Evolutionary conservation across 2,113 vertebrate species (phyloP), one percentile per base, ranked within the genome.

Genomic region (Neogobius melanostomus): DNA sequence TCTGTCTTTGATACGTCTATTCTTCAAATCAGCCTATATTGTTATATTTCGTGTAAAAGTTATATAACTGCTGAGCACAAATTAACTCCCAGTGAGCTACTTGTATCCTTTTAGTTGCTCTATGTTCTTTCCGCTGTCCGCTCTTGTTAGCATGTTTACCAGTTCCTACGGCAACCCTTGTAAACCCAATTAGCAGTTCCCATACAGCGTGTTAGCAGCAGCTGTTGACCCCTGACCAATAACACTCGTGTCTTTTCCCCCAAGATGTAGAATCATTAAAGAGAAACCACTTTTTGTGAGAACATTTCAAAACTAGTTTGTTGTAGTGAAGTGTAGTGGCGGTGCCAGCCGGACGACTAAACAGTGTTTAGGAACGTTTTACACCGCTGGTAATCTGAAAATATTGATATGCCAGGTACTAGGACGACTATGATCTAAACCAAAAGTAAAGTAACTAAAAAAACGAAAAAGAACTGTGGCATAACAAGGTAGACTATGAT

Each of bases 81-180:
- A 8, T 61, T 8, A 43, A 61, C 59, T 61, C 42, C 42, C 8
- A 42, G 59, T 61, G 59, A 61, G 44, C 59, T 44, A 14, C 8
- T 14, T 3, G 7, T 44, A 61, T 12, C 36, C 59, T 61, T 45
- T 45, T 57, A 7, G 4, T 7, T 45, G 17, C 48, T 67, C 11
- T 64, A 28, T 63, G 9, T 4, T 7, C n/a, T 12, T 69, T 21
- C 48, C 62, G 64, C 46, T n/a, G 75, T 71, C 66, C 60, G 11
- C 69, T 48, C 68, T 87, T 43, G 53, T 84, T 85, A 81, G 68
- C 43, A 17, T 85, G 76, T 87, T 89, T 86, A 77, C 72, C 75
- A 70, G 80, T 84, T 85, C 56, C 83, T 82, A 84, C 60, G 3
- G 87, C 72, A 85, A 86, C 82, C 14, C 64, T 69, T 65, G 73